phyloP scores from a whole-genome alignment of 2,888 invertebrate genomes.

The Apantesis nais region DNA sequence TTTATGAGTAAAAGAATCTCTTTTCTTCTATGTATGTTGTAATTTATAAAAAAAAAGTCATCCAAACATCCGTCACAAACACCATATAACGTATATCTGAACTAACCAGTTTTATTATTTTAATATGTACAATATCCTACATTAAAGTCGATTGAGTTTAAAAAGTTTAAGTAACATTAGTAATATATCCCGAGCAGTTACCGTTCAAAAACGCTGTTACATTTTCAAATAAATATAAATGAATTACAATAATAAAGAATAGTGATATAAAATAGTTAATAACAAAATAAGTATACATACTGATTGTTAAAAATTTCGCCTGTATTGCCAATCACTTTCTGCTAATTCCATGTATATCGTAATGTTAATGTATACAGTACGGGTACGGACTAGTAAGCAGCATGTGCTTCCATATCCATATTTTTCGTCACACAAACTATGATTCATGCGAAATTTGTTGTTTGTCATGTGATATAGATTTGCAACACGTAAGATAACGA shows the following conservation, averaged over 20 bases:
- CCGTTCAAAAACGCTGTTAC: too few species aligned
- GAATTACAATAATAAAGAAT: too few species aligned
- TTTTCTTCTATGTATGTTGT: background rate
- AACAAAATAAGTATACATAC: background rate
- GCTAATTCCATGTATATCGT: background rate
- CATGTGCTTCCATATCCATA: constrained; percentile 10
- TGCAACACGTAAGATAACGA: background rate
- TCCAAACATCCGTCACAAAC: background rate
- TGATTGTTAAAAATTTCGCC: too few species aligned
- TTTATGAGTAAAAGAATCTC: background rate
- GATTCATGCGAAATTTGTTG: background rate
- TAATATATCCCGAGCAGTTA: too few species aligned
- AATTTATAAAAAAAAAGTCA: background rate
- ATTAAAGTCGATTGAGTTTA: too few species aligned
- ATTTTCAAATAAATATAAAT: too few species aligned
- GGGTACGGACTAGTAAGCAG: constrained; percentile 1
- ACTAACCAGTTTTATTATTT: background rate
- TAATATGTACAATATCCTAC: too few species aligned
- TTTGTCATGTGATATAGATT: background rate
- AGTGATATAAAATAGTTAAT: too few species aligned
- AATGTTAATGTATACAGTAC: background rate
- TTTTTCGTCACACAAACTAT: background rate
- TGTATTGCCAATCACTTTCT: background rate
- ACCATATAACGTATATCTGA: background rate
- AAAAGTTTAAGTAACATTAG: too few species aligned